Evolutionary conservation across 2,113 vertebrate species (phyloP).

Genomic region (Ibidorhyncha struthersii): DNA sequence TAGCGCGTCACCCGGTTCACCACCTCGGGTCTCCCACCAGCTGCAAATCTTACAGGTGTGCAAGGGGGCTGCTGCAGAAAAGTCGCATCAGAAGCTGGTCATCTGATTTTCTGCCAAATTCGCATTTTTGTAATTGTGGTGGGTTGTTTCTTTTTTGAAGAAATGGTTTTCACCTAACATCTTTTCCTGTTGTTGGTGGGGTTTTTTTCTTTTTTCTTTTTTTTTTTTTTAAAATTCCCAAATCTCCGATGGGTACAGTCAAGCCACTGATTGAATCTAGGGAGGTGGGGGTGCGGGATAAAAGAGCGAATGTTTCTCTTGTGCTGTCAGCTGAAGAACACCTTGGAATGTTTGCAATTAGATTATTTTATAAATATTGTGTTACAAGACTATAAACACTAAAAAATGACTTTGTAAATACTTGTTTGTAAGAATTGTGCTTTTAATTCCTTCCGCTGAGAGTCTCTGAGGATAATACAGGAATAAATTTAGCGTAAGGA

Average conservation of each 20-base stretch:
- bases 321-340: constrained; percentile 38
- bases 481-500: neutral
- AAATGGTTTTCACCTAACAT: neutral
- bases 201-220: neutral
- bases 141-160: neutral
- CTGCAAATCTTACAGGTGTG: neutral
- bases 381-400: neutral
- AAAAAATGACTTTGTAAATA: constrained; percentile 46
- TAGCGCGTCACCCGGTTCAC: neutral
- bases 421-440: neutral
- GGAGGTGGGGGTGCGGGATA: neutral
- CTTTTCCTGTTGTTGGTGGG: neutral
- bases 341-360: constrained; percentile 24
- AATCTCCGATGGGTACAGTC: neutral
- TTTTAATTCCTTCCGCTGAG: constrained; percentile 29
- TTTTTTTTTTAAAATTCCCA: neutral
- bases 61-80: neutral
- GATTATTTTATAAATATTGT: constrained; percentile 37
- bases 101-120: neutral
- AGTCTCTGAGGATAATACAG: neutral
- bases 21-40: neutral
- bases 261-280: neutral
- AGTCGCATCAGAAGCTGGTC: neutral
- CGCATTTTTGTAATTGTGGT: neutral
- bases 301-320: neutral